These are phyloP conservation scores for Arbacia lixula DNA, from an alignment of 53 echinoderm and acorn worm species.

Conservation along the genomic window DNA sequence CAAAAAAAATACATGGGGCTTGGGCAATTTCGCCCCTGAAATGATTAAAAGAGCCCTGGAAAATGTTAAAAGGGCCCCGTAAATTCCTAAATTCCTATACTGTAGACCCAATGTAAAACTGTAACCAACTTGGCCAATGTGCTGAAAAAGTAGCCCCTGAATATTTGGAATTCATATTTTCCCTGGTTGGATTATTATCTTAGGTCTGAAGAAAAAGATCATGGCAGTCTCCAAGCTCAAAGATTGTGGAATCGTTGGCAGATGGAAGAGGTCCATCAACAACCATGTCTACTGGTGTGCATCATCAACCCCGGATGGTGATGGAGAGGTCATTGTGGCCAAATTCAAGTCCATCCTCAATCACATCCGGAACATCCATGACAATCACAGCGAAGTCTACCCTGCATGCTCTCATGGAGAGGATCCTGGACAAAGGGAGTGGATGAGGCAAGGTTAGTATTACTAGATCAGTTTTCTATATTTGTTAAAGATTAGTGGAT, in stretches of 20 bases:
- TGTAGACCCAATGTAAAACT: no score
- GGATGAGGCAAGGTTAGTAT: no score
- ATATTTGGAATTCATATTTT: no score
- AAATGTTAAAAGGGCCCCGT: no score
- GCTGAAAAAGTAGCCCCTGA: no score
- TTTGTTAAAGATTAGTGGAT: no score
- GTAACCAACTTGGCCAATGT: no score
- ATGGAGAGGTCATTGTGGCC: slow-evolving; percentile 61
- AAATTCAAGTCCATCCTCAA: slow-evolving; percentile 60
- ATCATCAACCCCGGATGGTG: slow-evolving; percentile 59
- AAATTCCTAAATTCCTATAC: no score
- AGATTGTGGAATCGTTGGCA: slow-evolving; percentile 15
- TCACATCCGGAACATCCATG: slow-evolving; percentile 63
- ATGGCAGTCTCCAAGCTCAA: slow-evolving; percentile 1
- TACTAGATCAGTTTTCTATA: no score
- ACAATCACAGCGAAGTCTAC: slow-evolving; percentile 24
- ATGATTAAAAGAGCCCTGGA: no score
- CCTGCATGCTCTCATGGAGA: slow-evolving; percentile 45
- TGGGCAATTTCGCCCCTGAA: no score
- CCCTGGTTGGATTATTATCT: neutral
- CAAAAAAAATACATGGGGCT: no score
- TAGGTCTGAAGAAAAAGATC: slow-evolving; percentile 30
- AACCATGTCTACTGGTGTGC: slow-evolving; percentile 71
- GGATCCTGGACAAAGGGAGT: slow-evolving; percentile 1
- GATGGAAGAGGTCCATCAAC: slow-evolving; percentile 34